Percentiles rank a stretch among this genome's conserved stretches.
Conservation (phyloP, 2,888 invertebrate genomes). For the Oithona nana region DNA sequence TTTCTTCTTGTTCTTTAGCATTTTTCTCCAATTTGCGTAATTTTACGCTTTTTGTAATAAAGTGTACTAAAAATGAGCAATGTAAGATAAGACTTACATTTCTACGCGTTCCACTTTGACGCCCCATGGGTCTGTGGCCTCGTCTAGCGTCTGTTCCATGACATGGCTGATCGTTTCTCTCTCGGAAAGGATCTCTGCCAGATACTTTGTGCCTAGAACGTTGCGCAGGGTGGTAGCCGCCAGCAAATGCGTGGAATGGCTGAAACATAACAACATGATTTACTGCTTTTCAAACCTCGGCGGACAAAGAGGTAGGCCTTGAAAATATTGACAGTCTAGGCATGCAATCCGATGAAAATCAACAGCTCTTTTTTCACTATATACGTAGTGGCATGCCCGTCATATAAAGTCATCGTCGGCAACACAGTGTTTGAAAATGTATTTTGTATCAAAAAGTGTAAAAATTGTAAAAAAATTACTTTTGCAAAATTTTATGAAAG, state of each 20-base stretch:
- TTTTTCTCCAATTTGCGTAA: neutral
- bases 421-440: too few species aligned
- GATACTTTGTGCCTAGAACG: conserved; percentile 33
- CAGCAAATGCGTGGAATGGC: conserved; percentile 22
- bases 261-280: conserved; percentile 15
- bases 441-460: too few species aligned
- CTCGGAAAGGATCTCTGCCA: conserved; percentile 34
- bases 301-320: neutral
- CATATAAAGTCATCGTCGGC: too few species aligned
- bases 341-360: too few species aligned
- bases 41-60: neutral
- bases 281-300: neutral
- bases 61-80: neutral
- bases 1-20: too few species aligned
- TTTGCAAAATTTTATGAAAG: too few species aligned
- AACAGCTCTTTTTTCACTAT: too few species aligned
- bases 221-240: conserved; percentile 24
- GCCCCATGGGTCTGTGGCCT: conserved; percentile 29
- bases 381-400: too few species aligned
- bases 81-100: conserved; percentile 24
- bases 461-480: too few species aligned
- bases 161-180: conserved; percentile 30
- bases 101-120: conserved; percentile 33
- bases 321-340: neutral
- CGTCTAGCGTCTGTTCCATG: conserved; percentile 30